Evolutionary conservation across 2,888 invertebrate species (phyloP).

Genomic region (Ptychoptera albimana): DNA sequence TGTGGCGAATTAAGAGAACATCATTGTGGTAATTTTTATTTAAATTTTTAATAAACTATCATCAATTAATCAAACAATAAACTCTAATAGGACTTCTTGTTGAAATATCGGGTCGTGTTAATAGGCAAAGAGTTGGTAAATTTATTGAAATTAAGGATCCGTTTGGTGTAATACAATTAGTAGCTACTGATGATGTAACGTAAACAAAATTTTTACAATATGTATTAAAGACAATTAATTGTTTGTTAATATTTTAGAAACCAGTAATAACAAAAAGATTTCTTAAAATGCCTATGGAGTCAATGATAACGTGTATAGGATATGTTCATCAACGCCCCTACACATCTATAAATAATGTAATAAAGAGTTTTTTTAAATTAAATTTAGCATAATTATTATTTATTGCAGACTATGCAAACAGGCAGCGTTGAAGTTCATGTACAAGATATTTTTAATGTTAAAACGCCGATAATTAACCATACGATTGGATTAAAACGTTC

Average conservation of each 20-base stretch:
- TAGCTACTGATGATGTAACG: conserved; percentile 27
- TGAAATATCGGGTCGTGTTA: conserved; percentile 43
- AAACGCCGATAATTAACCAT: conserved; percentile 8
- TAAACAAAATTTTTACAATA: not conserved
- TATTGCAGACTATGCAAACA: conserved; percentile 24
- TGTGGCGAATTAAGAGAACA: conserved; percentile 41
- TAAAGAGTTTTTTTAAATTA: no score
- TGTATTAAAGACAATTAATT: not conserved
- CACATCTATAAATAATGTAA: conserved; percentile 24
- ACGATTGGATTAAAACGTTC: conserved; percentile 22
- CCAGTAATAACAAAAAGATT: conserved; percentile 28
- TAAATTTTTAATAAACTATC: not conserved
- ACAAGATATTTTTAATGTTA: conserved; percentile 24
- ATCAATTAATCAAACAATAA: not conserved
- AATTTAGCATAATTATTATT: not conserved
- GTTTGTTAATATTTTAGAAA: conserved; percentile 16
- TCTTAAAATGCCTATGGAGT: conserved; percentile 28
- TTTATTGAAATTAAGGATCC: conserved; percentile 47
- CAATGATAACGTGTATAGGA: conserved; percentile 27
- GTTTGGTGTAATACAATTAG: conserved; percentile 42
- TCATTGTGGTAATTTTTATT: conserved; percentile 34
- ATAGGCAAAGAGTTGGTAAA: conserved; percentile 37
- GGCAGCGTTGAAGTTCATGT: conserved; percentile 31
- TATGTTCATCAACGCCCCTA: conserved; percentile 24
- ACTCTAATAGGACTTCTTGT: conserved; percentile 24